A percentile compares a stretch with the other conserved stretches of the same genome.
These are phyloP conservation scores for Xestobium rufovillosum DNA, from an alignment of 2,888 invertebrate species.

Conservation along the genomic window DNA sequence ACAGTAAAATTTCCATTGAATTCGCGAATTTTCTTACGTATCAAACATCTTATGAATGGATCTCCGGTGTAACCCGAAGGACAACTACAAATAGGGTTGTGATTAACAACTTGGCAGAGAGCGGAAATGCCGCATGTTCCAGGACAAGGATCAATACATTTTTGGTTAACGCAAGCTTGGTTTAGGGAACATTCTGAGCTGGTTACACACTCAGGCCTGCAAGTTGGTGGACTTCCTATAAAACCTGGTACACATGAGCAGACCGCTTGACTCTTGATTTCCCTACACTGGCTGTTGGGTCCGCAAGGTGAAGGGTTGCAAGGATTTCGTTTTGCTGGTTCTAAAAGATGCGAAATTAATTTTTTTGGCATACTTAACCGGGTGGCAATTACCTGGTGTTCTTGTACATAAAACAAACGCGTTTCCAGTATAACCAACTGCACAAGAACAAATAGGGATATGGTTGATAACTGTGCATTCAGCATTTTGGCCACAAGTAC, in stretches of 20 bases:
- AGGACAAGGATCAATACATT: conserved; percentile 70
- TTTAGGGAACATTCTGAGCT: conserved; percentile 62
- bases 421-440: conserved; percentile 57
- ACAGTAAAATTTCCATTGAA: neutral
- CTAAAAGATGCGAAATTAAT: conserved; percentile 39
- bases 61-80: conserved; percentile 58
- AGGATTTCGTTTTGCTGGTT: conserved; percentile 49
- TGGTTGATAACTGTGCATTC: conserved; percentile 51
- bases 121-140: conserved; percentile 68
- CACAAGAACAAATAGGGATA: conserved; percentile 54
- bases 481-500: conserved; percentile 53
- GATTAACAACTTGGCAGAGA: conserved; percentile 63
- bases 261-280: conserved; percentile 58
- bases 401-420: conserved; percentile 60
- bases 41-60: conserved; percentile 53
- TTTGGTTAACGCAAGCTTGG: conserved; percentile 63
- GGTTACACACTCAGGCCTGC: conserved; percentile 63
- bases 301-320: conserved; percentile 69
- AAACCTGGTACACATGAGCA: conserved; percentile 59
- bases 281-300: conserved; percentile 62
- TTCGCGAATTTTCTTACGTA: neutral
- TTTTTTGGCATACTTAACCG: no score
- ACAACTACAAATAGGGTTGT: conserved; percentile 67
- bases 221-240: conserved; percentile 64
- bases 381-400: conserved; percentile 49